Evolutionary conservation across 2,888 invertebrate genomes (phyloP), one percentile per base, ranked within the genome.

Genomic region (Mesorhabditis spiculigera): DNA sequence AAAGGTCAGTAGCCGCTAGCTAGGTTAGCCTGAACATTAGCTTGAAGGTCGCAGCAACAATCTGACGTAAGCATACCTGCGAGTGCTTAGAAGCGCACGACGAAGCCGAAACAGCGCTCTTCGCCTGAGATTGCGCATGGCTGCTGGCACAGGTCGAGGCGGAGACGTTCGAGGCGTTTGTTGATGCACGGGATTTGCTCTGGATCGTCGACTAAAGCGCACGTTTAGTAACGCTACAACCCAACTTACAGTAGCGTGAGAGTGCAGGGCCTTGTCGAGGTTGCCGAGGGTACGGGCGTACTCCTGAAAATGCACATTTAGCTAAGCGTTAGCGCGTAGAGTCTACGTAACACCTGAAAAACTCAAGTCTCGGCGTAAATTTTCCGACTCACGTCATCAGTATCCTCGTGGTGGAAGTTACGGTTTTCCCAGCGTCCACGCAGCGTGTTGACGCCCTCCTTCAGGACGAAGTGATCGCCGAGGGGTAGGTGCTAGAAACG

Each of bases 41-140:
- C n/a, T n/a, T n/a, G n/a, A n/a, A n/a, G n/a, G n/a, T n/a, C n/a
- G n/a, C n/a, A n/a, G n/a, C n/a, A n/a, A n/a, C n/a, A n/a, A n/a
- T n/a, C n/a, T n/a, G n/a, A n/a, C n/a, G n/a, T n/a, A n/a, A 50
- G 50, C 50, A 50, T 10, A 50, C 58, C 58, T 50, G 58, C n/a
- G 58, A 50, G 58, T n/a, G 58, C n/a, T 50, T 50, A 2, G 58
- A 50, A 13, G 58, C n/a, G n/a, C 8, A 10, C 8, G 58, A 13
- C n/a, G 58, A 50, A 50, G 58, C 58, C n/a, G 58, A 50, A 50
- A 50, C 58, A n/a, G 58, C 58, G 58, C 58, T 50, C 58, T 50
- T 50, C n/a, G 58, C 8, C n/a, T 50, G 58, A 10, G 58, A 50
- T 50, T 10, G 1, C 8, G n/a, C 58, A 50, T 50, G 58, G 3